phyloP scores from a whole-genome alignment of 2,113 vertebrate genomes.

The Cnemophilus loriae region DNA sequence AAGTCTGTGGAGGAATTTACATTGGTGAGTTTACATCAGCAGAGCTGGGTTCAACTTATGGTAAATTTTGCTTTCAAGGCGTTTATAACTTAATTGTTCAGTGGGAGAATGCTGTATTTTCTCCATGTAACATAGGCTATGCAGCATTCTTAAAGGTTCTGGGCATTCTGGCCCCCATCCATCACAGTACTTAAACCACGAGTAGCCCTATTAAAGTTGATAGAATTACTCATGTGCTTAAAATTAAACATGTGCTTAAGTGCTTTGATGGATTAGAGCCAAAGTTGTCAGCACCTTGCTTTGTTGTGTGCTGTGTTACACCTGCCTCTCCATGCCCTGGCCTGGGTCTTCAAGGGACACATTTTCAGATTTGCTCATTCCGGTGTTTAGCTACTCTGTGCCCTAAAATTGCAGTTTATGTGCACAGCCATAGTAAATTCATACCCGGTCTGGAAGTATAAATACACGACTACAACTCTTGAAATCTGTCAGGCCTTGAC shows the following conservation, averaged over 20 bases:
- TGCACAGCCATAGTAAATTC: background rate
- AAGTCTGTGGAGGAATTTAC: background rate
- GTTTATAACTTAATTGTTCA: background rate
- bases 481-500: background rate
- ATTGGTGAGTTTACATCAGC: background rate
- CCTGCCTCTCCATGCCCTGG: background rate
- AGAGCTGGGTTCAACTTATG: background rate
- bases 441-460: background rate
- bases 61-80: background rate
- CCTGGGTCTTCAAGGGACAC: background rate
- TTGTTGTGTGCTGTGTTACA: constrained; percentile 30
- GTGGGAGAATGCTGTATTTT: background rate
- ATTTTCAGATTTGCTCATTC: background rate
- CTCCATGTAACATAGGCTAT: background rate
- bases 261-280: constrained; percentile 57
- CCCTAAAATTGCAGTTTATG: background rate
- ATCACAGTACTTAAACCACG: constrained; percentile 58
- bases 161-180: background rate
- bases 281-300: constrained; percentile 60
- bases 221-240: constrained; percentile 67
- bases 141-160: constrained; percentile 36
- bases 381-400: background rate
- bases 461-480: background rate
- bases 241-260: constrained; percentile 66
- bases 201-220: constrained; percentile 63